phyloP scores from a whole-genome alignment of 2,113 vertebrate species.

The Podarcis raffonei region DNA sequence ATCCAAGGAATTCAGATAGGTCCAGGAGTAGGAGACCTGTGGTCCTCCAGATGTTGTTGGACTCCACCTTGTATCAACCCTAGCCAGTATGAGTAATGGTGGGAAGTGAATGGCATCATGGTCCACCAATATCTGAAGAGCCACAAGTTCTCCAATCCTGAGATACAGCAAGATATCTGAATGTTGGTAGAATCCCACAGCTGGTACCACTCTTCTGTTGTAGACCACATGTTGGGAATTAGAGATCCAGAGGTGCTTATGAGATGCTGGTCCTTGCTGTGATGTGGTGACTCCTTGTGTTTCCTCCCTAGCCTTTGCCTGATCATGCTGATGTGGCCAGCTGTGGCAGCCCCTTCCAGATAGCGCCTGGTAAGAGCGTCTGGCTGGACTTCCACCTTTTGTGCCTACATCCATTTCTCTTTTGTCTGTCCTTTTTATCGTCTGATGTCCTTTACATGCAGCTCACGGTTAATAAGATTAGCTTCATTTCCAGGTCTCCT shows the following conservation, averaged over 20 bases:
- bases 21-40: no score
- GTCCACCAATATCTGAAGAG: no score
- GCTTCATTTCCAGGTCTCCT: background rate
- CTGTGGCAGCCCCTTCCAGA: slow-evolving; percentile 74
- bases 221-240: background rate
- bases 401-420: background rate
- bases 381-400: slow-evolving; percentile 19
- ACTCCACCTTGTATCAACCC: no score
- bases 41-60: no score
- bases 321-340: slow-evolving; percentile 70
- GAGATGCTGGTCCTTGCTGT: slow-evolving; percentile 22
- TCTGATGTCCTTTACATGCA: background rate
- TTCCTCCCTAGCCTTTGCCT: slow-evolving; percentile 69
- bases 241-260: background rate
- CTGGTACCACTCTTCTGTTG: background rate
- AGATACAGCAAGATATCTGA: background rate
- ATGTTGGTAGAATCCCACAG: background rate
- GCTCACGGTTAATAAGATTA: background rate
- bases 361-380: slow-evolving; percentile 66
- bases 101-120: no score
- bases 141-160: no score
- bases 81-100: no score
- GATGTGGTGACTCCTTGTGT: slow-evolving; percentile 24
- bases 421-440: background rate
- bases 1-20: background rate